Base-by-base conservation (phyloP, 2,888 invertebrate species). In the Cerceris rybyensis region DNA sequence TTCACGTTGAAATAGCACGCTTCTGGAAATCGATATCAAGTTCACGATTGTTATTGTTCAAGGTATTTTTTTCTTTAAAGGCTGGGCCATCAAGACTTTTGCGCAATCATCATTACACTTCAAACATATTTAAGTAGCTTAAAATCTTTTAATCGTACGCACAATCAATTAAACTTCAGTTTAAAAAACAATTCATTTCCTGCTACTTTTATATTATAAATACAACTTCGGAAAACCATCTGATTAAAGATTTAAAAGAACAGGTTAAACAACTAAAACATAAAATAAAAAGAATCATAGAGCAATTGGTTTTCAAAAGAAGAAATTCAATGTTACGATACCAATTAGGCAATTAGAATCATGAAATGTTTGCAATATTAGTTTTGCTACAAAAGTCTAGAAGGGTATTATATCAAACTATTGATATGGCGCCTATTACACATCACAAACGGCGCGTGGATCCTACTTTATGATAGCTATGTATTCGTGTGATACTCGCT, bases 1-100 rank as follows among this genome's bases (percentile, higher is more conserved):
- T 82, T 28, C 78, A 83, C 79, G 74, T 85, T 83, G 71, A 85
- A 81, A 82, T 70, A 72, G 70, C 81, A 80, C 80, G 70, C 72
- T 55, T 60, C 70, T 66, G 65, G 55, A 83, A 46, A 76, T 63
- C 57, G 52, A 76, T 81, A 54, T 78, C 58, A 58, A 68, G 59
- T 74, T 65, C 59, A 50, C 49, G 64, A 72, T 79, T 60, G 65
- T 70, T 71, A 55, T 74, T 69, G 50, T 73, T 73, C 49, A 58
- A 68, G 65, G 59, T 66, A 50, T 60, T 41, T 58, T 28, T 28
- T 14, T 50, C 57, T 42, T 43, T 16, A 59, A 49, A n/a, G 65
- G 50, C 50, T 58, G 55, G 46, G 70, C 66, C 78, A 54, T 75
- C 81, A 8, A 70, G 67, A 82, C 73, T 78, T 81, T 76, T 80